Conservation (phyloP, 2,888 invertebrate genomes). For the Chromoteleia sp. region DNA sequence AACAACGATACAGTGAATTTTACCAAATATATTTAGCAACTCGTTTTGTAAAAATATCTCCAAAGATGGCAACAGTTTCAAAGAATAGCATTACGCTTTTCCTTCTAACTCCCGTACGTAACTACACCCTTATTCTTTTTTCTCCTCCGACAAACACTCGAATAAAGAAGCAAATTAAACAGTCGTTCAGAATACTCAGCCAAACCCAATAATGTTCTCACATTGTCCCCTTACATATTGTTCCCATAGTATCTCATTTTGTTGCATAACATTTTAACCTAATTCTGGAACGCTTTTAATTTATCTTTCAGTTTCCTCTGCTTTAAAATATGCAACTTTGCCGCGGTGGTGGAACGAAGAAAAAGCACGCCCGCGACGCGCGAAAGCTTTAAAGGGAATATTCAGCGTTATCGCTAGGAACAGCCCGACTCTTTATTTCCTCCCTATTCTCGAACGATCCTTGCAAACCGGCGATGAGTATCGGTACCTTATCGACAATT, state of each 20-base stretch:
- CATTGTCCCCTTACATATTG: conserved; percentile 1
- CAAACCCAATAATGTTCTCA: conserved; percentile 25
- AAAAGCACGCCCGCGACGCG: conserved; percentile 27
- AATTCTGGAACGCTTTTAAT: conserved; percentile 33
- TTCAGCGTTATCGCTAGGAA: conserved; percentile 22
- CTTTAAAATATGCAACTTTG: conserved; percentile 16
- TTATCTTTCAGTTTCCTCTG: conserved; percentile 33
- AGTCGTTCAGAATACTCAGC: conserved; percentile 17
- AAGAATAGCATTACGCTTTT: no score
- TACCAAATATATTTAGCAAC: no score
- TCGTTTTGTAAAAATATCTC: no score
- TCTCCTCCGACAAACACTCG: conserved; percentile 8
- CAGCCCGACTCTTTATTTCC: conserved; percentile 16
- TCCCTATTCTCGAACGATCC: conserved; percentile 11
- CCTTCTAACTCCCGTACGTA: no score
- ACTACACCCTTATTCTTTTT: not conserved
- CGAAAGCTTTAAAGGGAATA: conserved; percentile 48
- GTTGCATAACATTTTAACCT: conserved; percentile 29
- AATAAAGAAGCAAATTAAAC: conserved; percentile 26
- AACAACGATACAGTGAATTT: no score
- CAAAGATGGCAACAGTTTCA: no score
- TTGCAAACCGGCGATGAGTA: not conserved
- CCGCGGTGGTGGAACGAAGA: conserved; percentile 15
- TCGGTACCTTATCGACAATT: conserved; percentile 29
- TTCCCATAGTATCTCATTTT: conserved; percentile 19